Percentiles rank a stretch among this genome's conserved stretches.
Conservation (phyloP, 2,113 vertebrate genomes). For the Melanostigma gelatinosum region DNA sequence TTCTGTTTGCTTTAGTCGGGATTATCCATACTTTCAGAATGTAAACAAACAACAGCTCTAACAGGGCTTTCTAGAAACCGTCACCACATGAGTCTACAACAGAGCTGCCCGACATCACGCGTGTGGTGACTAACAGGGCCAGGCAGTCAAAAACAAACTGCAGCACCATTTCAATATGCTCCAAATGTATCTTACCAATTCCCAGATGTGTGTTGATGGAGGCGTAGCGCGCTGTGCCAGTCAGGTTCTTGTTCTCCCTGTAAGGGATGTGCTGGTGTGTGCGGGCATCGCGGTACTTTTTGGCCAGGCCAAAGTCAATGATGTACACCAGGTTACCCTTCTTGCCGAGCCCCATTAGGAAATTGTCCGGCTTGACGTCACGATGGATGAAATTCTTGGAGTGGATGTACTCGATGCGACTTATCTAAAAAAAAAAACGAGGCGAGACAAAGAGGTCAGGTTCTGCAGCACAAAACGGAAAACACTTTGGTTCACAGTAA, state of each 20-base stretch:
- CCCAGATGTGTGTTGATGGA: slow-evolving; percentile 98
- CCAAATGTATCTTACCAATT: slow-evolving; percentile 85
- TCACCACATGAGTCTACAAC: not conserved
- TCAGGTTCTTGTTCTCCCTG: slow-evolving; percentile 98
- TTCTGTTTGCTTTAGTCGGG: not conserved
- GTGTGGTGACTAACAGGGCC: not conserved
- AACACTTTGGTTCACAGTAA: not conserved
- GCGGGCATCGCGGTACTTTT: slow-evolving; percentile 95
- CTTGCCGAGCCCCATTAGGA: slow-evolving; percentile 97
- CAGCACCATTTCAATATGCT: not conserved
- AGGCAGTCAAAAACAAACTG: not conserved
- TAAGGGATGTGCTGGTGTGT: slow-evolving; percentile 99
- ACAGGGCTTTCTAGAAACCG: not conserved
- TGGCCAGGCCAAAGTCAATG: slow-evolving; percentile 97
- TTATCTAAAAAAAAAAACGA: slow-evolving; percentile 84
- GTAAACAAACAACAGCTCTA: not conserved
- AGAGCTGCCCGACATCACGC: not conserved
- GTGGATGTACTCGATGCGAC: slow-evolving; percentile 98
- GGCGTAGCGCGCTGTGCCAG: slow-evolving; percentile 95
- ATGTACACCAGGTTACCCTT: slow-evolving; percentile 99
- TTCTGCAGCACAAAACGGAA: not conserved
- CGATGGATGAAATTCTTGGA: slow-evolving; percentile 99
- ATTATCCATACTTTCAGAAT: not conserved
- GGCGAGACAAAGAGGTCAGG: not conserved
- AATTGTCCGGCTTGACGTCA: slow-evolving; percentile 97